Base-by-base conservation (phyloP, 2,888 invertebrate species). In the Copidosoma aretas region DNA sequence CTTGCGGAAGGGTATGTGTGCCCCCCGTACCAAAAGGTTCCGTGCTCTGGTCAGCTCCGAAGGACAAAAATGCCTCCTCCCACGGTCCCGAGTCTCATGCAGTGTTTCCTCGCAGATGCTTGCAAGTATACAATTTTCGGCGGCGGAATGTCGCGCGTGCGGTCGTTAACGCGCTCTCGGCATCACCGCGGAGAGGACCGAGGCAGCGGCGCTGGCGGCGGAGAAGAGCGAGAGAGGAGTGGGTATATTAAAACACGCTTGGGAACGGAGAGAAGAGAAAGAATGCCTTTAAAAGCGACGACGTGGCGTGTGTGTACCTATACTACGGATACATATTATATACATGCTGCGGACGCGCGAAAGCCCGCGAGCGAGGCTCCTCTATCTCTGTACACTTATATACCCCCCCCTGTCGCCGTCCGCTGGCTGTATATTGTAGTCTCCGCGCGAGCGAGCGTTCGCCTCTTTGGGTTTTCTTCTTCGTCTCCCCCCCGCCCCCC, bases 231-330 rank as follows among this genome's bases (percentile, higher is more conserved):
- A 57, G n/a, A 10, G n/a, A 43, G 49, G 25, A 25, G 15, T 15
- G 56, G 57, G 64, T 41, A 43, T 62, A 67, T 67, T 62, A 63
- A 62, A 63, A 67, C n/a, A n/a, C 59, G 53, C 56, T 56, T 67
- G 67, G 67, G 67, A 67, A 67, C 67, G 58, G 57, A 59, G 25
- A 68, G 61, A 61, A 53, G 22, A 56, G 46, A 61, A 64, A 67
- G 70, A 70, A 67, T 67, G 61, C 60, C 61, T 70, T 64, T 67
- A 67, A 32, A 70, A 67, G 53, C 69, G 54, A 66, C 57, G 54
- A 25, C 17, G 32, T 32, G 32, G 4, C 32, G 32, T 32, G 32
- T 32, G 8, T 32, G 8, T 32, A 32, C 8, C 32, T 32, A 32
- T 32, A 32, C 51, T 25, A 22, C 41, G 15, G 32, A 32, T 32